Conservation (phyloP, 1,140 invertebrate genomes). For the Elymnias hypermnestra region DNA sequence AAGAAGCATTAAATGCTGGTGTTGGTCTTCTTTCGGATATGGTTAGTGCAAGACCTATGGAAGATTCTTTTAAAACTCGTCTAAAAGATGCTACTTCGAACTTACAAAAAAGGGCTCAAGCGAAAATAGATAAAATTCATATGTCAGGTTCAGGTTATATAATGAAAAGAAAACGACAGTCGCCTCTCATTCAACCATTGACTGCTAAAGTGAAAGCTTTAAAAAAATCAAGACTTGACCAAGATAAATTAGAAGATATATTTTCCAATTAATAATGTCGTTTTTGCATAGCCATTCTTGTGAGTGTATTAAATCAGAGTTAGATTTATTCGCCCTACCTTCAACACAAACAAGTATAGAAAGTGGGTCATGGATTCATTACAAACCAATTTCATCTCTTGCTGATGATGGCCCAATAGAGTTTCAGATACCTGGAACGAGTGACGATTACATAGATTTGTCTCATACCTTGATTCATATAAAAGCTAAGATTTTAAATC, state of each 20-base stretch:
- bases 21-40: conserved; percentile 29
- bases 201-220: no score
- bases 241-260: conserved; percentile 49
- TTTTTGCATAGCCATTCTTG: conserved; percentile 43
- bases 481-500: no score
- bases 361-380: conserved; percentile 40
- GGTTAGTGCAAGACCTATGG: conserved; percentile 17
- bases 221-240: conserved; percentile 20
- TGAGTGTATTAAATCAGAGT: conserved; percentile 27
- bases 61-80: conserved; percentile 27
- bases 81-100: conserved; percentile 27
- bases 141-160: background rate
- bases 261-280: conserved; percentile 39
- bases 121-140: conserved; percentile 6
- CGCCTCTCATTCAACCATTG: no score
- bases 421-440: conserved; percentile 49
- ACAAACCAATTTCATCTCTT: conserved; percentile 52
- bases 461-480: conserved; percentile 50
- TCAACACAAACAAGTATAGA: conserved; percentile 61
- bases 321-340: conserved; percentile 63
- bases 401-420: conserved; percentile 41
- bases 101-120: conserved; percentile 38
- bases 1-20: conserved; percentile 33
- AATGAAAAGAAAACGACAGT: no score
- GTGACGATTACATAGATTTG: conserved; percentile 55